Percentiles rank a stretch among this genome's conserved stretches.
These are phyloP conservation scores for Plebejus melissa DNA, from an alignment of 2,888 invertebrate species.

Conservation along the genomic window DNA sequence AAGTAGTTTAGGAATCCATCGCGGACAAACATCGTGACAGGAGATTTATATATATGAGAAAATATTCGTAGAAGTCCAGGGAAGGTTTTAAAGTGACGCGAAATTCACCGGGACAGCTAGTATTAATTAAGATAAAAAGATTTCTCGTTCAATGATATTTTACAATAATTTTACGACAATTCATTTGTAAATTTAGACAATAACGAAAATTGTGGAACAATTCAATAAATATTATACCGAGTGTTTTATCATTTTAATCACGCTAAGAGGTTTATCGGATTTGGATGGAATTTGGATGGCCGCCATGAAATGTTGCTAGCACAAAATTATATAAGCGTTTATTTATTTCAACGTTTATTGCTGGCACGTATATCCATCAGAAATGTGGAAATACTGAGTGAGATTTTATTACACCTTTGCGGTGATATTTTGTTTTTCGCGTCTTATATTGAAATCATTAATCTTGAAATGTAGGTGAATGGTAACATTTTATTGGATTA, in stretches of 20 bases:
- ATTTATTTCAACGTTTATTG: background rate
- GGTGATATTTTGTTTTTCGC: background rate
- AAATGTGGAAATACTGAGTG: background rate
- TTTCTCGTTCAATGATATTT: background rate
- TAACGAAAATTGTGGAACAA: background rate
- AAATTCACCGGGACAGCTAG: too few relatives aligned
- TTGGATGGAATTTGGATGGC: constrained; percentile 24
- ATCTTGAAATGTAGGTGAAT: background rate
- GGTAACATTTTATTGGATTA: background rate
- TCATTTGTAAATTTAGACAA: background rate
- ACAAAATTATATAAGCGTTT: background rate
- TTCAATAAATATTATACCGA: constrained; percentile 19
- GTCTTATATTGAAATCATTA: background rate
- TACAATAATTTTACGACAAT: background rate
- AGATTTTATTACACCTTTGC: background rate
- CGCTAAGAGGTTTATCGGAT: constrained; percentile 7
- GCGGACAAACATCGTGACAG: too few relatives aligned
- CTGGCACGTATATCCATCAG: constrained; percentile 4
- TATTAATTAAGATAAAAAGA: background rate
- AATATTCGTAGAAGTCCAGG: too few relatives aligned
- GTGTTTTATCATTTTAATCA: constrained; percentile 18
- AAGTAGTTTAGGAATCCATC: too few relatives aligned
- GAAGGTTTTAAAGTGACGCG: too few relatives aligned
- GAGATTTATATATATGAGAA: too few relatives aligned
- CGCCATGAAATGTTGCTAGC: constrained; percentile 13